Conservation (phyloP, 2,797 vertebrate genomes). For the Gobionotothen gibberifrons region DNA sequence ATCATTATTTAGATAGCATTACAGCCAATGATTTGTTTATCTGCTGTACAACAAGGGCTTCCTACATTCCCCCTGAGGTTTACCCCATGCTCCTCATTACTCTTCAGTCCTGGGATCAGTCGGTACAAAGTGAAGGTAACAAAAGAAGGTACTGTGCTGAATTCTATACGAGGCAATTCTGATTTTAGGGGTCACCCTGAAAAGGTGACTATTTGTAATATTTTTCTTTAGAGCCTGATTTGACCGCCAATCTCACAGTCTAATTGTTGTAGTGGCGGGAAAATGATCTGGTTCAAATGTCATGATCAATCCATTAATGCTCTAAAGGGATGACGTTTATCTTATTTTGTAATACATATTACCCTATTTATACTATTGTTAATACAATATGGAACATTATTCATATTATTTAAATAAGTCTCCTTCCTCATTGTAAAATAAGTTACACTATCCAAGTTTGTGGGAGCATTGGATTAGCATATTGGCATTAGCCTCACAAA, state of each 20-base stretch:
- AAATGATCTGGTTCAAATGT: not conserved
- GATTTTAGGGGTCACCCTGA: not conserved
- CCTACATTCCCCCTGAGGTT: constrained; percentile 59
- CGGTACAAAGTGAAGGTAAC: constrained; percentile 25
- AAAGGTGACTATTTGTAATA: not conserved
- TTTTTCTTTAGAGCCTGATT: not conserved
- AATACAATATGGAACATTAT: no score
- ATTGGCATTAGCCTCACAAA: no score
- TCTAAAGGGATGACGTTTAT: not conserved
- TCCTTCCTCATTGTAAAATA: no score
- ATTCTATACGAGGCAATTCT: not conserved
- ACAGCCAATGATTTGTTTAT: constrained; percentile 74
- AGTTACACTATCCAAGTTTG: no score
- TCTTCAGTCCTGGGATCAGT: constrained; percentile 31
- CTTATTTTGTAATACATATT: no score
- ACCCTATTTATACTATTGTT: no score
- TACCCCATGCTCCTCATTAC: constrained; percentile 37
- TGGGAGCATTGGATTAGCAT: no score
- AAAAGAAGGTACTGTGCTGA: not conserved
- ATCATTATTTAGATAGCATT: constrained; percentile 74
- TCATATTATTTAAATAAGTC: no score
- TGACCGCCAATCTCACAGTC: no score
- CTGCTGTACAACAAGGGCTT: constrained; percentile 48
- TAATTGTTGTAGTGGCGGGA: not conserved
- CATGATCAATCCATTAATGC: not conserved